Conservation (phyloP, 2,888 invertebrate genomes). For the Plusia festucae region DNA sequence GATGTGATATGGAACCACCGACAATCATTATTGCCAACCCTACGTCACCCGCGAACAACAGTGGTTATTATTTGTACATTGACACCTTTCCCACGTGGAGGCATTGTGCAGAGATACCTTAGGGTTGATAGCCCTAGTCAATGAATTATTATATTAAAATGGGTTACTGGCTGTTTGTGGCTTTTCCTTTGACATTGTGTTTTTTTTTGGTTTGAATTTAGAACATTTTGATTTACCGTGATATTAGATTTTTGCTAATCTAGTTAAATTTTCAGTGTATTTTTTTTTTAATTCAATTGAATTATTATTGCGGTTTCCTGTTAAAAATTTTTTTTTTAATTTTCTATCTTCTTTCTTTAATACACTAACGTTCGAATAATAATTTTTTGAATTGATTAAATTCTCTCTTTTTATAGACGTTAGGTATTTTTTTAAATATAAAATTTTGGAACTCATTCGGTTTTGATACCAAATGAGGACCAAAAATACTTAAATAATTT, state of each 20-base stretch:
- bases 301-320: too few species aligned
- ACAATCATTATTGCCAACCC: constrained; percentile 8
- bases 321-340: too few species aligned
- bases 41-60: constrained; percentile 18
- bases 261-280: too few species aligned
- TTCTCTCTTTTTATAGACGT: too few species aligned
- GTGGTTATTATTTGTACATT: constrained; percentile 48
- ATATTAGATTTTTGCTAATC: not conserved
- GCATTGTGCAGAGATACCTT: constrained; percentile 20
- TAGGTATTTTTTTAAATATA: too few species aligned
- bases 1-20: constrained; percentile 28
- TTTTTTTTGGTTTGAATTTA: constrained; percentile 10
- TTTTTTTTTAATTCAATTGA: too few species aligned
- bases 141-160: constrained; percentile 42
- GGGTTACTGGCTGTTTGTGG: constrained; percentile 33
- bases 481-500: too few species aligned
- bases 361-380: too few species aligned
- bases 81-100: constrained; percentile 53
- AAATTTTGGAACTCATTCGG: too few species aligned
- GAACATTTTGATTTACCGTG: not conserved
- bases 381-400: too few species aligned
- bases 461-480: too few species aligned
- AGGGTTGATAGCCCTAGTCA: constrained; percentile 45
- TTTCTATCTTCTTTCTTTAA: too few species aligned
- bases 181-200: not conserved